These are phyloP conservation scores for Xiphophorus hellerii DNA, from an alignment of 2,113 vertebrate genomes.

Conservation along the genomic window DNA sequence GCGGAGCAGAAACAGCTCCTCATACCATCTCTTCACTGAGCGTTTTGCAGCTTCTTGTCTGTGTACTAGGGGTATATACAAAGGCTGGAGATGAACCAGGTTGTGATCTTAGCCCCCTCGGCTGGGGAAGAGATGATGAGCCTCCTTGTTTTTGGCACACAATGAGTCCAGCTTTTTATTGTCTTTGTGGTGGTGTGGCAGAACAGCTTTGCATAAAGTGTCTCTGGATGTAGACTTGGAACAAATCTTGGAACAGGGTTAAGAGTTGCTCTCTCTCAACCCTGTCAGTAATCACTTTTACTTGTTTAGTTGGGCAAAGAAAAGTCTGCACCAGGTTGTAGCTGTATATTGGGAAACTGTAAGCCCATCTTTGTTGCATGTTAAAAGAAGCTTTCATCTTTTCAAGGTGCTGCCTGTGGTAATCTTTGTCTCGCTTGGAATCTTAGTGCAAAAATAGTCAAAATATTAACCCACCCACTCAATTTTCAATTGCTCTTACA, in stretches of 20 bases:
- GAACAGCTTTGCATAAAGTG: not conserved
- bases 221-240: not conserved
- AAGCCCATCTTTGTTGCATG: constrained; percentile 13
- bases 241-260: constrained; percentile 5
- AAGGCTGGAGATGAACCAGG: too few relatives aligned
- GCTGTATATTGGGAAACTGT: constrained; percentile 20
- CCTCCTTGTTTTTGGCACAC: too few relatives aligned
- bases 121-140: too few relatives aligned
- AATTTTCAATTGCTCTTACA: not conserved
- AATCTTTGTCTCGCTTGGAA: constrained; percentile 24
- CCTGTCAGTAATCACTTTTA: constrained; percentile 6
- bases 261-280: constrained; percentile 1
- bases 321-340: constrained; percentile 1
- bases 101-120: too few relatives aligned
- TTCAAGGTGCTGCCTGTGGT: constrained; percentile 13
- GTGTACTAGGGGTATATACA: too few relatives aligned
- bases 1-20: too few relatives aligned
- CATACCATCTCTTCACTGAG: too few relatives aligned
- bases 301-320: constrained; percentile 11
- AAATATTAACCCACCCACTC: constrained; percentile 1
- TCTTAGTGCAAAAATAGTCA: constrained; percentile 14
- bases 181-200: not conserved
- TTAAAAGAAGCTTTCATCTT: constrained; percentile 10
- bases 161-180: too few relatives aligned
- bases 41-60: too few relatives aligned